Evolutionary conservation across 2,113 vertebrate genomes (phyloP).

Genomic region (Euleptes europaea): DNA sequence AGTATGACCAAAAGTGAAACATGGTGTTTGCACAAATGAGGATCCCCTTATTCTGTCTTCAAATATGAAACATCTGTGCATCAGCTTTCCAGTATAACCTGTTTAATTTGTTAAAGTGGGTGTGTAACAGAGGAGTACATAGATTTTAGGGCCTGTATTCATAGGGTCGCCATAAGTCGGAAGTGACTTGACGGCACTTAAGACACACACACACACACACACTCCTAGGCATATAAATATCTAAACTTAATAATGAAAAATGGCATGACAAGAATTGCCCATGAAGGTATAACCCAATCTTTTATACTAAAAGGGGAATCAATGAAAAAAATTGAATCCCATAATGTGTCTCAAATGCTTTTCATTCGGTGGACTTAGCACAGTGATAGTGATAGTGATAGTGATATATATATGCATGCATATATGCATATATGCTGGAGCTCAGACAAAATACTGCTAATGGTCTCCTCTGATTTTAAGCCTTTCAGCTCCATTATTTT

Average conservation of each 20-base stretch:
- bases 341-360: neutral
- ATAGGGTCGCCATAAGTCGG: too few relatives aligned
- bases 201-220: too few relatives aligned
- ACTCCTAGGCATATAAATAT: neutral
- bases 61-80: neutral
- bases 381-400: too few relatives aligned
- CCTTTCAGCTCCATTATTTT: neutral
- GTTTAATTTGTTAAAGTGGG: neutral
- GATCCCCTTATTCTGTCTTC: neutral
- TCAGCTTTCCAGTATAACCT: neutral
- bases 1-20: neutral
- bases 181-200: too few relatives aligned
- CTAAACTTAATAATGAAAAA: neutral
- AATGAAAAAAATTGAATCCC: neutral
- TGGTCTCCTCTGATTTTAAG: neutral
- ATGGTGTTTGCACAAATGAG: neutral
- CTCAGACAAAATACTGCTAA: neutral
- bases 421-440: neutral
- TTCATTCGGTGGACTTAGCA: neutral
- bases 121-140: fast-evolving
- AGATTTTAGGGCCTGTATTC: neutral
- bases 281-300: neutral
- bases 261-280: neutral
- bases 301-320: neutral
- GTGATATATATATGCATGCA: too few relatives aligned